These are phyloP conservation scores for Cathartes aura DNA, from an alignment of 2,113 vertebrate genomes.

Conservation along the genomic window DNA sequence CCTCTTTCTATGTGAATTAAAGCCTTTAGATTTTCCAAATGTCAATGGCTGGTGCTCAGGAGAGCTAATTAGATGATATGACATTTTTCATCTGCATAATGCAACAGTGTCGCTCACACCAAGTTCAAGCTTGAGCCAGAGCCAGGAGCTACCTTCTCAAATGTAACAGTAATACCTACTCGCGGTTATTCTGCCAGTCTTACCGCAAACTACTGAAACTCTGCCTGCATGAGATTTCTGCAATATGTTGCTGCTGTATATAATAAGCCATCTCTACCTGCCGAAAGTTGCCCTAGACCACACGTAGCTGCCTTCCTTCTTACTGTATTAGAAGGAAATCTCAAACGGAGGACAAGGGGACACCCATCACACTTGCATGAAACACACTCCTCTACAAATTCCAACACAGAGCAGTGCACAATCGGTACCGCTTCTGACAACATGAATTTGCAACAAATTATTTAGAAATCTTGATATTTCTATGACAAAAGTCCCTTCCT, in stretches of 20 bases:
- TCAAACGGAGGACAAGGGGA: accelerated
- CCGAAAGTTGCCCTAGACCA: background rate
- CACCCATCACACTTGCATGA: background rate
- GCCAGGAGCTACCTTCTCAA: background rate
- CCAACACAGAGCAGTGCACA: background rate
- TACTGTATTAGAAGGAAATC: background rate
- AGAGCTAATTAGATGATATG: background rate
- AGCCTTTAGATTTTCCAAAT: background rate
- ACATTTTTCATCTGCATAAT: background rate
- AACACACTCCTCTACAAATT: background rate
- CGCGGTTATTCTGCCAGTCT: background rate
- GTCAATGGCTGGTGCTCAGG: background rate
- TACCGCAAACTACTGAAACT: background rate
- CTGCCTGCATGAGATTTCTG: background rate
- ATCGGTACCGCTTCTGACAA: background rate
- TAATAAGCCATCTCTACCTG: background rate
- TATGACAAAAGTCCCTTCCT: background rate
- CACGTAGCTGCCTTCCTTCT: background rate
- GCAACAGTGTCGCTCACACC: background rate
- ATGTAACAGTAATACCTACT: background rate
- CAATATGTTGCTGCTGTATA: background rate
- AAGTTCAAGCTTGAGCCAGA: background rate
- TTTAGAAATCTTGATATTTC: background rate
- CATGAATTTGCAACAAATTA: background rate
- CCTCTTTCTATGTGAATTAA: background rate